Percentiles rank a stretch among this genome's conserved stretches.
phyloP scores from a whole-genome alignment of 2,113 vertebrate species.

The Entomyzon cyanotis region DNA sequence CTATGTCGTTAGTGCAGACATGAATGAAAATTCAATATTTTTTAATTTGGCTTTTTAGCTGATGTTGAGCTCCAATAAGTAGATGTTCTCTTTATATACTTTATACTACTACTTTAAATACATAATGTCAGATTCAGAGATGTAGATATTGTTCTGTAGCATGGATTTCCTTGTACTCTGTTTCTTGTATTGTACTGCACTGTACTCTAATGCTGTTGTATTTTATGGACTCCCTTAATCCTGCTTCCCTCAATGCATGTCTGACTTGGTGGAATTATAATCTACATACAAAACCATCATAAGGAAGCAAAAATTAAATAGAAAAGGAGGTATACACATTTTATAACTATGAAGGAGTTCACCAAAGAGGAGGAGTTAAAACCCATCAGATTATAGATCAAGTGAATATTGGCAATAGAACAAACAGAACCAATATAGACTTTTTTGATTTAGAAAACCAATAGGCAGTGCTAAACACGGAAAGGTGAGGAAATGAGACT shows the following conservation, averaged over 20 bases:
- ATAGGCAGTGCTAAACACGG: neutral
- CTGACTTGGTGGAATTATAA: neutral
- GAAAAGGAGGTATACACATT: neutral
- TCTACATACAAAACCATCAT: neutral
- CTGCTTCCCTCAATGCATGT: neutral
- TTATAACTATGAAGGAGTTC: neutral
- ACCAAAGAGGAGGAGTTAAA: neutral
- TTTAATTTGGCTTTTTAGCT: neutral
- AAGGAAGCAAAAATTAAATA: neutral
- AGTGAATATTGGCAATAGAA: neutral
- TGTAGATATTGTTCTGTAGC: neutral
- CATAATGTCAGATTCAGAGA: neutral
- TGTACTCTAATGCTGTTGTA: neutral
- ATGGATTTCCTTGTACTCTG: neutral
- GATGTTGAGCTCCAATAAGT: neutral
- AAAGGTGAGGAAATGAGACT: neutral
- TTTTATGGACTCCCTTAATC: neutral
- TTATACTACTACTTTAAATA: neutral
- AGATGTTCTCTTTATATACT: neutral
- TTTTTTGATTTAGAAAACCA: neutral
- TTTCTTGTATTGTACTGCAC: neutral
- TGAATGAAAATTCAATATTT: neutral
- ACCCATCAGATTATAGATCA: neutral
- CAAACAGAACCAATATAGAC: neutral
- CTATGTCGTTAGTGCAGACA: neutral